These are phyloP conservation scores for Cerceris rybyensis DNA, from an alignment of 2,888 invertebrate species.

Conservation along the genomic window DNA sequence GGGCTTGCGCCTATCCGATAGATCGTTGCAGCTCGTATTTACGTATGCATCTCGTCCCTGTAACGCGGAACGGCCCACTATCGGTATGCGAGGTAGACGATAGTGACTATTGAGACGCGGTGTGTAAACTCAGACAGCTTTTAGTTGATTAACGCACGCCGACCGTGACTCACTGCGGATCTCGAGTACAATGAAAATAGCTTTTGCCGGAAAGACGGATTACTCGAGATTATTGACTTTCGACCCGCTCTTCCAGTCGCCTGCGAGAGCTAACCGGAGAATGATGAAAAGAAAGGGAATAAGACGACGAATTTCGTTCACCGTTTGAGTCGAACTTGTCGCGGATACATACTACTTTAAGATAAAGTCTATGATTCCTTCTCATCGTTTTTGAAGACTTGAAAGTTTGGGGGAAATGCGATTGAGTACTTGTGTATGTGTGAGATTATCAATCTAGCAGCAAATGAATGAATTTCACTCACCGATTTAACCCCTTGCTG, in stretches of 20 bases:
- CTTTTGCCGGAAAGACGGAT: constrained; percentile 70
- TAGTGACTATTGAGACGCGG: constrained; percentile 68
- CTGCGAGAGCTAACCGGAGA: constrained; percentile 32
- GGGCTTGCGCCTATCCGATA: constrained; percentile 27
- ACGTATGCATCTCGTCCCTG: constrained; percentile 35
- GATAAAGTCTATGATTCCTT: neutral
- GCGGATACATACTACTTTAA: neutral
- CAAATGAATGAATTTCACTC: too few species aligned
- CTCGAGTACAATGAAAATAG: constrained; percentile 72
- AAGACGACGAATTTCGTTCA: constrained; percentile 51
- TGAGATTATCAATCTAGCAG: too few species aligned
- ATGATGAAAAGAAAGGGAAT: constrained; percentile 40
- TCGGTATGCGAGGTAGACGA: constrained; percentile 68
- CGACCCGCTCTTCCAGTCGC: constrained; percentile 53
- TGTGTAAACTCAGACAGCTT: constrained; percentile 76
- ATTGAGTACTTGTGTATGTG: too few species aligned
- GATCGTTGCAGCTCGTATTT: constrained; percentile 12
- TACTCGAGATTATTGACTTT: constrained; percentile 74
- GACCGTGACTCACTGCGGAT: constrained; percentile 61
- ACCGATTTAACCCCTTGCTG: too few species aligned
- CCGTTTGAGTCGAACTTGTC: constrained; percentile 18
- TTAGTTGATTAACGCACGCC: constrained; percentile 77
- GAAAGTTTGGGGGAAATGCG: too few species aligned
- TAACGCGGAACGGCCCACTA: constrained; percentile 42
- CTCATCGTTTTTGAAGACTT: too few species aligned